phyloP scores from a whole-genome alignment of 2,888 invertebrate species.

The Lasioglossum malachurum region DNA sequence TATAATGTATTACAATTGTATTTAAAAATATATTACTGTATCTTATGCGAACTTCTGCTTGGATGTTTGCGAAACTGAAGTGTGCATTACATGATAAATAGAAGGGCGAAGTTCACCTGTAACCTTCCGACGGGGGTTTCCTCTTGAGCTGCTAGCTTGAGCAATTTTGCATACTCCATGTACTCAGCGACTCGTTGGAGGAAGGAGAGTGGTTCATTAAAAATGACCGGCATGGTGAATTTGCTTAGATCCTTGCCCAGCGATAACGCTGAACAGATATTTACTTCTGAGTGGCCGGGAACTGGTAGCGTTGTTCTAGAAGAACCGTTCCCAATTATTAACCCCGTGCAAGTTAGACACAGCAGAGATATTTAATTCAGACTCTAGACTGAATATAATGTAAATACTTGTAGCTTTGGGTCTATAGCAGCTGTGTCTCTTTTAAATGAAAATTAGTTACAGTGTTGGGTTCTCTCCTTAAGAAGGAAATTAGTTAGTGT shows the following conservation, averaged over 20 bases:
- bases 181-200: conserved; percentile 97
- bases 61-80: background rate
- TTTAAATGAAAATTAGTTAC: background rate
- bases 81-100: background rate
- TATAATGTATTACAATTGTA: no score
- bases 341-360: background rate
- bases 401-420: background rate
- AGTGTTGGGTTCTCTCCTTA: background rate
- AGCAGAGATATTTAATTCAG: background rate
- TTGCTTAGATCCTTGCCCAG: conserved; percentile 95
- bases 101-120: conserved; percentile 86
- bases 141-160: conserved; percentile 91
- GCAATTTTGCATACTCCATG: conserved; percentile 94
- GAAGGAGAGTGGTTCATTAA: conserved; percentile 98
- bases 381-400: background rate
- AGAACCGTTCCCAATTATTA: conserved; percentile 6
- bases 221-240: conserved; percentile 98
- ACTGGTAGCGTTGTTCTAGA: conserved; percentile 82
- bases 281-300: conserved; percentile 83
- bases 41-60: background rate
- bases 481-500: background rate
- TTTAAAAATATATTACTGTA: background rate
- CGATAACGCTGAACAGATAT: conserved; percentile 82
- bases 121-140: conserved; percentile 93
- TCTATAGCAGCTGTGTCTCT: background rate